Evolutionary conservation across 2,888 invertebrate species (phyloP).

Genomic region (Ectemnius continuus): DNA sequence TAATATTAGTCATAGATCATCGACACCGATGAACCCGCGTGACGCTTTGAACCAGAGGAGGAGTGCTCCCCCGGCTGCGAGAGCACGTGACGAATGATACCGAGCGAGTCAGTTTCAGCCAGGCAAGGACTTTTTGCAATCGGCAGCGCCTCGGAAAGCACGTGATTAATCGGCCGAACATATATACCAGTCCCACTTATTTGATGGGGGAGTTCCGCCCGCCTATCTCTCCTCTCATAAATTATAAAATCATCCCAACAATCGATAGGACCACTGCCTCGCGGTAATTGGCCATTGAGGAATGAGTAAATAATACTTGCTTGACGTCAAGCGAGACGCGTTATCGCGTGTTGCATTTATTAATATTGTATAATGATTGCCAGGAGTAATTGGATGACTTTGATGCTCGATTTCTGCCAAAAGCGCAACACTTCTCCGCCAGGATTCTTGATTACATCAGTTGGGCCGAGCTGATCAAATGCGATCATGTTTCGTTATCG

Average conservation of each 20-base stretch:
- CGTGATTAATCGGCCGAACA: slow-evolving; percentile 15
- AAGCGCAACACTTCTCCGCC: too few species aligned
- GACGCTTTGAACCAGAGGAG: slow-evolving; percentile 2
- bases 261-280: slow-evolving; percentile 3
- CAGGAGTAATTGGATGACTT: too few species aligned
- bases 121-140: slow-evolving; percentile 14
- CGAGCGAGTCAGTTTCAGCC: neutral
- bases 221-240: slow-evolving; percentile 13
- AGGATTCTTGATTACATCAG: too few species aligned
- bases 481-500: too few species aligned
- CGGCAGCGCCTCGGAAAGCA: slow-evolving; percentile 10
- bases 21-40: slow-evolving; percentile 18
- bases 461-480: too few species aligned
- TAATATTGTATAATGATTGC: too few species aligned
- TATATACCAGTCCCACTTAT: neutral
- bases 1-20: slow-evolving; percentile 14
- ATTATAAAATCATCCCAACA: slow-evolving; percentile 19
- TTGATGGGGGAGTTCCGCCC: neutral
- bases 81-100: slow-evolving; percentile 9
- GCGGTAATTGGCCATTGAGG: slow-evolving; percentile 12
- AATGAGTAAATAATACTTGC: neutral
- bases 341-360: too few species aligned
- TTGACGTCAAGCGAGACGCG: neutral
- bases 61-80: neutral
- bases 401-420: too few species aligned